Evolutionary conservation across 2,113 vertebrate genomes (phyloP).

Genomic region (Poeciliopsis retropinna): DNA sequence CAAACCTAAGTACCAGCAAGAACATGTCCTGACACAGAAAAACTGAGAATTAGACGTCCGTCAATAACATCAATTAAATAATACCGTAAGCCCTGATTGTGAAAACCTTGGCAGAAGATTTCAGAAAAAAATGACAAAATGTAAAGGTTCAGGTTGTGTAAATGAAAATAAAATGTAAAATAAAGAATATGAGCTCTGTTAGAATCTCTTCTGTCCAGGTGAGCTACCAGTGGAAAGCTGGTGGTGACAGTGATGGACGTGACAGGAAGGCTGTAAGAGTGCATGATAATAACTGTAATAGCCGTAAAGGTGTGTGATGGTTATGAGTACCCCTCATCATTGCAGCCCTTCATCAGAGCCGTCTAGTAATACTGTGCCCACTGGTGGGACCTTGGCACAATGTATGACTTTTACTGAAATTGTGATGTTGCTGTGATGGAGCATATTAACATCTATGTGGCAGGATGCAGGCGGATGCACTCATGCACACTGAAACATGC

Average conservation of each 20-base stretch:
- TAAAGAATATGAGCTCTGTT: conserved; percentile 30
- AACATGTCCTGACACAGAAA: conserved; percentile 83
- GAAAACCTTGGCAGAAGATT: not conserved
- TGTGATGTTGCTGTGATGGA: conserved; percentile 16
- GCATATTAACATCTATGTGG: not conserved
- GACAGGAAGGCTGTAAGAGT: not conserved
- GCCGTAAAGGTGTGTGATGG: not conserved
- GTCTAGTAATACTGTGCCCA: conserved; percentile 14
- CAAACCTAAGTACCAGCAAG: conserved; percentile 73
- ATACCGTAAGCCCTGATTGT: not conserved
- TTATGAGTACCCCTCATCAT: conserved; percentile 37
- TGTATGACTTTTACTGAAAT: conserved; percentile 37
- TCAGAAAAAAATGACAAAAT: not conserved
- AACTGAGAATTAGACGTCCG: not conserved
- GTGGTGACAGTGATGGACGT: conserved; percentile 51
- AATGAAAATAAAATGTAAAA: not conserved
- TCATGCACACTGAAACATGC: conserved; percentile 2
- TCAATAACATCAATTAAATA: not conserved
- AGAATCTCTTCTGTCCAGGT: conserved; percentile 22
- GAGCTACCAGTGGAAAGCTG: conserved; percentile 27
- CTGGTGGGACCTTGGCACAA: conserved; percentile 10
- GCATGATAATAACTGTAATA: conserved; percentile 17
- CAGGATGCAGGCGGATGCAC: conserved; percentile 2
- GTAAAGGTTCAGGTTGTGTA: not conserved
- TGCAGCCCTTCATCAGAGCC: conserved; percentile 23